A percentile compares a stretch with the other conserved stretches of the same genome.
These are phyloP conservation scores for Oreochromis niloticus DNA, from an alignment of 2,113 vertebrate species.

Conservation along the genomic window DNA sequence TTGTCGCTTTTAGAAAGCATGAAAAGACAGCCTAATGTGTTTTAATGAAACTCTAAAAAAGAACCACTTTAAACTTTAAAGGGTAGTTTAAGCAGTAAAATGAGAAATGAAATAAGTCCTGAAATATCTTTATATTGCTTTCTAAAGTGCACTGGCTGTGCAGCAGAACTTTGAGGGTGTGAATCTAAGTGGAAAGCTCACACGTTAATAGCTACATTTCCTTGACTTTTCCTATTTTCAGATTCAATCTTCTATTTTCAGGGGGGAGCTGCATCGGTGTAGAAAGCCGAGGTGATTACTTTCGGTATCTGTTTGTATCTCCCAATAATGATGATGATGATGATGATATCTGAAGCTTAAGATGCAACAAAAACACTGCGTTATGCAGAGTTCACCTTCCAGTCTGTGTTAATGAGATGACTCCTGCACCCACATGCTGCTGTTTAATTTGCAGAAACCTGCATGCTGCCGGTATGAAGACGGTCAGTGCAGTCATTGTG, in stretches of 20 bases:
- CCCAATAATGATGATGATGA: constrained; percentile 29
- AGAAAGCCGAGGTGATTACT: not conserved
- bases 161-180: not conserved
- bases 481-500: not conserved
- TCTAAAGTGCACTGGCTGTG: not conserved
- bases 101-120: constrained; percentile 27
- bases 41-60: constrained; percentile 31
- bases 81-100: constrained; percentile 20
- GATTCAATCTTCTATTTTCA: not conserved
- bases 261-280: not conserved
- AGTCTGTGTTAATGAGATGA: constrained; percentile 14
- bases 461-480: not conserved
- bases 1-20: constrained; percentile 1
- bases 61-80: constrained; percentile 18
- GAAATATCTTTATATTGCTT: constrained; percentile 18
- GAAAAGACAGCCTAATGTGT: constrained; percentile 20
- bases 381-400: constrained; percentile 3
- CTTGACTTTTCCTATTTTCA: constrained; percentile 10
- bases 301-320: not conserved
- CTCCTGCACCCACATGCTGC: not conserved
- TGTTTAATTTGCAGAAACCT: constrained; percentile 11
- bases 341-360: not conserved
- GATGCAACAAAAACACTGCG: not conserved
- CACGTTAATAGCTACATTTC: constrained; percentile 1
- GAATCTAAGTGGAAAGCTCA: not conserved